Conservation (phyloP, 1,140 invertebrate species). For the Platyscapa corneri region DNA sequence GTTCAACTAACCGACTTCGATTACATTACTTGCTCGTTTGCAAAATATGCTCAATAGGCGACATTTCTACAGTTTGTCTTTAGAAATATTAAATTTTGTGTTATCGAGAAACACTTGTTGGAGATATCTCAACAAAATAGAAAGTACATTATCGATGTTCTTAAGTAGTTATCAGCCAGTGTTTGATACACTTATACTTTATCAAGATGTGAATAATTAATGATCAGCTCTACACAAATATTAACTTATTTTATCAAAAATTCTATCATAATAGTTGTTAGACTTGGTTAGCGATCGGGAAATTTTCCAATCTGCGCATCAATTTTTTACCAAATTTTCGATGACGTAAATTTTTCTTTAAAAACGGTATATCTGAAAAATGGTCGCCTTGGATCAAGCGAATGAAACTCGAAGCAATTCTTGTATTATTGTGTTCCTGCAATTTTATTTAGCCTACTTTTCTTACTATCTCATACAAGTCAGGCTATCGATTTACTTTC, state of each 20-base stretch:
- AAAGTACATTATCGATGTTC: neutral
- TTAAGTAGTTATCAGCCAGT: neutral
- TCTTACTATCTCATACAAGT: conserved; percentile 20
- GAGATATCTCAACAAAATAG: neutral
- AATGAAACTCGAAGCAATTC: neutral
- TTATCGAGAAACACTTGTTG: neutral
- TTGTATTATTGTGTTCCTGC: neutral
- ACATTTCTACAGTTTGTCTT: no score
- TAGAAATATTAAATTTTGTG: neutral
- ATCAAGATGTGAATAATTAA: neutral
- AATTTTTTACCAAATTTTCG: no score
- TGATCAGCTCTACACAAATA: neutral
- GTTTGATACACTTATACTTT: neutral
- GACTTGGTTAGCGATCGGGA: neutral
- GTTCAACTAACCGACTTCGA: neutral
- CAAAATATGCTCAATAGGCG: no score
- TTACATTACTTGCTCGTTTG: neutral
- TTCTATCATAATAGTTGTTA: neutral
- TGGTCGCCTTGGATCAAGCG: neutral
- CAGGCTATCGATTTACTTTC: conserved; percentile 34
- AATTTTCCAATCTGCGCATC: neutral
- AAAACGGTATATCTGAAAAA: neutral
- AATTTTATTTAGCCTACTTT: conserved; percentile 49
- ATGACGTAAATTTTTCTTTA: neutral
- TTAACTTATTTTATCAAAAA: neutral